Conservation (phyloP, 1,140 invertebrate species). For the Centruroides vittatus region DNA sequence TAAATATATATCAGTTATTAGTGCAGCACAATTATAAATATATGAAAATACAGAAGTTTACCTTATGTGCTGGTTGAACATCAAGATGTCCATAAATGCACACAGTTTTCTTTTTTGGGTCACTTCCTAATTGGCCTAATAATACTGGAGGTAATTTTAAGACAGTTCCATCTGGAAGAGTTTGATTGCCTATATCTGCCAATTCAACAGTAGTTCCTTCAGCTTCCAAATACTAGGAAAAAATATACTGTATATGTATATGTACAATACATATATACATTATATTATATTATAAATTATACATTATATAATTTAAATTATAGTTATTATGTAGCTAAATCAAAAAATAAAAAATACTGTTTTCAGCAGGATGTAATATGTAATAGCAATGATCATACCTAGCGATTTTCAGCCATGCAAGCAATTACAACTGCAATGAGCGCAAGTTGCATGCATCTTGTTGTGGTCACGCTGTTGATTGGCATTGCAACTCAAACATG, state of each 20-base stretch:
- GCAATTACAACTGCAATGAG: no score
- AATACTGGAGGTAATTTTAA: constrained; percentile 76
- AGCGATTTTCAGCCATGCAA: no score
- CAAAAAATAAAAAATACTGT: background rate
- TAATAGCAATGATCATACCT: no score
- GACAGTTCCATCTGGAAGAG: constrained; percentile 49
- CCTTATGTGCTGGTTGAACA: constrained; percentile 80
- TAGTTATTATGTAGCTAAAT: background rate
- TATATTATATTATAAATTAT: background rate
- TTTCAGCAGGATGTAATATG: background rate
- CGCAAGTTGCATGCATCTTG: no score
- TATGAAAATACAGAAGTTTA: constrained; percentile 9
- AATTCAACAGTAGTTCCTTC: constrained; percentile 62
- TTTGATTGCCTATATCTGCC: constrained; percentile 59
- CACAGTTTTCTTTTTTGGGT: constrained; percentile 65
- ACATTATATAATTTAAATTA: background rate
- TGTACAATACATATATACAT: background rate
- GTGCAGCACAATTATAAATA: no score
- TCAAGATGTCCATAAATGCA: constrained; percentile 95
- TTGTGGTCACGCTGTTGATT: no score
- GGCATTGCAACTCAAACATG: no score
- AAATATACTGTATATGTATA: background rate
- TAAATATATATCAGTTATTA: no score
- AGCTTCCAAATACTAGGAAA: constrained; percentile 44
- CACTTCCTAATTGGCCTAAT: constrained; percentile 66